Evolutionary conservation across 30 jellyfish, hydroid and myxozoan genomes (phyloP).

Genomic region (Aurelia sp.): DNA sequence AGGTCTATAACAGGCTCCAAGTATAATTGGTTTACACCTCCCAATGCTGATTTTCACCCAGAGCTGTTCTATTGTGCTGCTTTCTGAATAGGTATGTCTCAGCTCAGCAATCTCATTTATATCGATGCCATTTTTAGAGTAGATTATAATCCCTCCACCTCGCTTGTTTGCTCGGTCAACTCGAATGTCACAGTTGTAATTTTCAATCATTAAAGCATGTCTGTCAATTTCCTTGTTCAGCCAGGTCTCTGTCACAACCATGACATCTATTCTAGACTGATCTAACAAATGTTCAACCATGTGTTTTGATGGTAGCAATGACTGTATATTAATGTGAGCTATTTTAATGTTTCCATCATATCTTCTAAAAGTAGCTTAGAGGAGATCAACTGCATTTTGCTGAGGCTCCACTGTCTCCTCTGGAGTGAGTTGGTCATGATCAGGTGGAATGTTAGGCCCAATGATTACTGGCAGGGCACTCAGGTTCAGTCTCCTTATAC

Average conservation of each 20-base stretch:
- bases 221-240: slow-evolving; percentile 3
- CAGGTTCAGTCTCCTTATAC: slow-evolving; percentile 4
- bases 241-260: slow-evolving; percentile 8
- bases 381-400: not conserved
- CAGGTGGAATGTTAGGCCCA: slow-evolving; percentile 3
- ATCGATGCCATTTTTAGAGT: not conserved
- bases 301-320: slow-evolving; percentile 4
- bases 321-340: not conserved
- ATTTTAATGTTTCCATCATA: slow-evolving; percentile 1
- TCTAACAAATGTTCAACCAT: slow-evolving; percentile 2
- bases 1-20: slow-evolving; percentile 1
- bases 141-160: slow-evolving; percentile 4
- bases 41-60: not conserved
- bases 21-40: not conserved
- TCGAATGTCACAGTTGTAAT: not conserved
- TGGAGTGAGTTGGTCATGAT: slow-evolving; percentile 6
- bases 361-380: slow-evolving; percentile 2
- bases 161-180: slow-evolving; percentile 8
- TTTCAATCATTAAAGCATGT: slow-evolving; percentile 1
- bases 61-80: not conserved
- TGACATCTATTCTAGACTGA: not conserved
- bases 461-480: not conserved
- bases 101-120: not conserved
- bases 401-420: slow-evolving; percentile 12
- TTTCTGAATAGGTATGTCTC: not conserved